A percentile compares a stretch with the other conserved stretches of the same genome.
Evolutionary conservation across 1,140 invertebrate genomes (phyloP).

Genomic region (Hypothenemus hampei): DNA sequence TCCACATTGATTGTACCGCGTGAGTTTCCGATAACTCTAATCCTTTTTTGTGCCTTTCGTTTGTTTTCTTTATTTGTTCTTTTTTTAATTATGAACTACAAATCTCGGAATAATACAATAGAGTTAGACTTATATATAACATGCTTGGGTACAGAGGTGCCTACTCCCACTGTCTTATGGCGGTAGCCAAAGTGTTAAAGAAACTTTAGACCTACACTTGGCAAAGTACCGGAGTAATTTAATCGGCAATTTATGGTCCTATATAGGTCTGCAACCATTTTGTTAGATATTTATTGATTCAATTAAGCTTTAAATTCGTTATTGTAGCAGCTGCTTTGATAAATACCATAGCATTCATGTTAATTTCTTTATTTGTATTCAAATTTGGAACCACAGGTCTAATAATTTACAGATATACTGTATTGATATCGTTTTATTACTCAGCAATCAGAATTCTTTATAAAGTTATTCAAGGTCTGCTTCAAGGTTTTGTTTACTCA

Average conservation of each 20-base stretch:
- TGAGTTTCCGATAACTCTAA: no score
- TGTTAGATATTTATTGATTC: slow-evolving; percentile 12
- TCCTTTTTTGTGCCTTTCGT: no score
- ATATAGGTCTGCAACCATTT: slow-evolving; percentile 11
- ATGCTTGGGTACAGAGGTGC: no score
- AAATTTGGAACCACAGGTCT: slow-evolving; percentile 4
- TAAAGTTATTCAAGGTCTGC: slow-evolving; percentile 5
- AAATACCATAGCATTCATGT: slow-evolving; percentile 5
- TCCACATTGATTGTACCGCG: no score
- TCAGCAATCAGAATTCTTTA: background rate
- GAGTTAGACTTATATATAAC: no score
- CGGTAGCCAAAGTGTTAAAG: background rate
- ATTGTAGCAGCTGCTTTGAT: background rate
- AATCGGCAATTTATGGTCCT: slow-evolving; percentile 10
- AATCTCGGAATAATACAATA: no score
- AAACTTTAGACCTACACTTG: slow-evolving; percentile 11
- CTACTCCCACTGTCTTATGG: no score
- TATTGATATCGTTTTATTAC: slow-evolving; percentile 1
- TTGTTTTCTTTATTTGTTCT: no score
- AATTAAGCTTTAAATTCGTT: slow-evolving; percentile 10
- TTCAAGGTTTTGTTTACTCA: slow-evolving; percentile 7
- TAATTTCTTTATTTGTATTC: slow-evolving; percentile 1
- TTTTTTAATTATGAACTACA: no score
- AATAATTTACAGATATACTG: background rate
- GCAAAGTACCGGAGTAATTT: slow-evolving; percentile 5